Evolutionary conservation across 2,113 vertebrate genomes (phyloP), one percentile per base, ranked within the genome.

Genomic region (Prochilodus magdalenae): DNA sequence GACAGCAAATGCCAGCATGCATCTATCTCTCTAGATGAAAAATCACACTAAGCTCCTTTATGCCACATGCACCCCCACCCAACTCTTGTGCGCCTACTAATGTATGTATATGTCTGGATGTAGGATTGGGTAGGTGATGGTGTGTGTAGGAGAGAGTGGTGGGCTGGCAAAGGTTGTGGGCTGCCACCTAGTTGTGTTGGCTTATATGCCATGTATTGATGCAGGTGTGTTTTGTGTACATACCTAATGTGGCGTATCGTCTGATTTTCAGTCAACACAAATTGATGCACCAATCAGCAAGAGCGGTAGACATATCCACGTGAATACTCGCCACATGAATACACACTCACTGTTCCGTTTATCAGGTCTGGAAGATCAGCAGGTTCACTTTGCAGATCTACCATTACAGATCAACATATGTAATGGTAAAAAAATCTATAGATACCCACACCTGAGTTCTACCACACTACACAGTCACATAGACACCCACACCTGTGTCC

Each of bases 1-100:
- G 70, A 51, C 71, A 53, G 36, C 20, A 79, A 60, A 83, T 24
- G 24, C 51, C 63, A 18, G 33, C 57, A 47, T 77, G 27, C 47
- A 53, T 29, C 33, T 36, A 36, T 36, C 36, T 30, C 26, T 16
- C 40, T 83, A 57, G 63, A 55, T 77, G 55, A 73, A n/a, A 30
- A 49, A 67, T 53, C 60, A 67, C 63, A 62, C 44, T 80, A 69
- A 73, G 65, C 75, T 70, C 49, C 3, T 69, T 59, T 55, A 79
- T 40, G 60, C 69, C 55, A 72, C 55, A 36, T 75, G 11, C 27
- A 2, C 53, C 53, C 53, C 16, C 20, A n/a, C n/a, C n/a, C n/a
- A n/a, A n/a, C 53, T 1, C 53, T 2, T 11, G 16, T 65, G 20
- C 63, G 22, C 80, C 24, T 77, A 36, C n/a, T 60, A 20, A 53